A percentile compares a stretch with the other conserved stretches of the same genome.
Evolutionary conservation across 2,797 vertebrate species (phyloP).

Genomic region (Micropoecilia bifurca): DNA sequence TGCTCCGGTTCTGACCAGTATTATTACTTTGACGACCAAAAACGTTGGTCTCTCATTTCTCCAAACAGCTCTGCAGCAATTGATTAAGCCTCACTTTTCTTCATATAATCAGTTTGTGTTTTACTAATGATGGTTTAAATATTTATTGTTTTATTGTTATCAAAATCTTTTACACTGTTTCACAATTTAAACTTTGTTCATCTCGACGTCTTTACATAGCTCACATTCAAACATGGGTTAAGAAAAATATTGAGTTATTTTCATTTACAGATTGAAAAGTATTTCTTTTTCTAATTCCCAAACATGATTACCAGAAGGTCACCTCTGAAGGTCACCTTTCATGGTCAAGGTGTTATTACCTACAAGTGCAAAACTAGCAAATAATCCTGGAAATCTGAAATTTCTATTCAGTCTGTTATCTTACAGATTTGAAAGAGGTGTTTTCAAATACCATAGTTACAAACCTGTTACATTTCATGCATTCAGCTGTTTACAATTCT

Average conservation of each 20-base stretch:
- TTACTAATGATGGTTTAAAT: not conserved
- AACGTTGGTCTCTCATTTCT: not conserved
- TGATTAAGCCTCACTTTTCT: not conserved
- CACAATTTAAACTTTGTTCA: not conserved
- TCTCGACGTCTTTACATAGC: not conserved
- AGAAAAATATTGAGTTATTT: not conserved
- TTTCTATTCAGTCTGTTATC: not conserved
- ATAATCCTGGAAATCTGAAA: not conserved
- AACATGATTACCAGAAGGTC: not conserved
- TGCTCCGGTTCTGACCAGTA: not conserved
- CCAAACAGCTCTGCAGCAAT: not conserved
- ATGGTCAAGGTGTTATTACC: too few species aligned
- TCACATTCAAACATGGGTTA: not conserved
- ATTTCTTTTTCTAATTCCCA: not conserved
- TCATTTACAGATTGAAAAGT: not conserved
- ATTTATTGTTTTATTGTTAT: not conserved
- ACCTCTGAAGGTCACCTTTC: not conserved
- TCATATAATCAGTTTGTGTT: not conserved
- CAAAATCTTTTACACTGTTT: not conserved
- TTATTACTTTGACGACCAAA: not conserved
- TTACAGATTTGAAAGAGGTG: not conserved
- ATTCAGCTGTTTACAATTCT: not conserved
- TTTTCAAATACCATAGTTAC: not conserved
- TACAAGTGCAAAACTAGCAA: not conserved
- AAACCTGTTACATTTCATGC: not conserved